Evolutionary conservation across 2,113 vertebrate genomes (phyloP), one percentile per base, ranked within the genome.

Genomic region (Heliornis fulica): DNA sequence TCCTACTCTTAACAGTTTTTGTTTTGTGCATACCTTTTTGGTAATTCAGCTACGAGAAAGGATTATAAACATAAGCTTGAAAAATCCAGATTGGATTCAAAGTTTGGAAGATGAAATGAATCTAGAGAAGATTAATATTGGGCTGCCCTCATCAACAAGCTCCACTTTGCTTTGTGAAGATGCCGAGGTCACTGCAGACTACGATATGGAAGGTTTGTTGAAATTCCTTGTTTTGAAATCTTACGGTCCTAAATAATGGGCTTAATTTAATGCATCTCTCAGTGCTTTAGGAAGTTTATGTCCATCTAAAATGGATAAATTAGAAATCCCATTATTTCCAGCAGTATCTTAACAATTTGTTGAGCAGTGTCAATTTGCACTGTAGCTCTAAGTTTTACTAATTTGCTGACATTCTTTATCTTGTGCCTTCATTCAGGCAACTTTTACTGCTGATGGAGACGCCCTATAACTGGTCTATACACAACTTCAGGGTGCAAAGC

Each of bases 141-240:
- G 98, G 7, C 97, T 99, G 79, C 99, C 99, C 26, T 98, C 98
- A 25, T 99, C 99, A 0, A 98, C 98, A 61, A 99, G 99, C 94
- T 99, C 99, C 61, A 99, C 99, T 43, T 98, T 99, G 95, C 99
- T 99, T 12, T 99, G 99, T 28, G 99, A 99, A 97, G 99, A 99
- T 94, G 98, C 98, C 0, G 99, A 99, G 40, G 97, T 99, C 89
- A 97, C 98, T 34, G 98, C 99, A 20, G 99, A 99, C 93, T 99
- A 98, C 18, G 99, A 99, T 61, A 99, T 99, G 99, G 99, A 99
- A 98, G 99, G 99, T 99, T 70, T 60, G 97, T 92, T 66, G 65
- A 72, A 22, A 72, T 64, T 92, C 23, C 6, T 81, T 5, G 4
- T 38, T 94, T 83, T 82, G 16, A 87, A 72, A n/a, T 92, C 10